Evolutionary conservation across 2,888 invertebrate genomes (phyloP).

Genomic region (Lepeophtheirus nordmannii): DNA sequence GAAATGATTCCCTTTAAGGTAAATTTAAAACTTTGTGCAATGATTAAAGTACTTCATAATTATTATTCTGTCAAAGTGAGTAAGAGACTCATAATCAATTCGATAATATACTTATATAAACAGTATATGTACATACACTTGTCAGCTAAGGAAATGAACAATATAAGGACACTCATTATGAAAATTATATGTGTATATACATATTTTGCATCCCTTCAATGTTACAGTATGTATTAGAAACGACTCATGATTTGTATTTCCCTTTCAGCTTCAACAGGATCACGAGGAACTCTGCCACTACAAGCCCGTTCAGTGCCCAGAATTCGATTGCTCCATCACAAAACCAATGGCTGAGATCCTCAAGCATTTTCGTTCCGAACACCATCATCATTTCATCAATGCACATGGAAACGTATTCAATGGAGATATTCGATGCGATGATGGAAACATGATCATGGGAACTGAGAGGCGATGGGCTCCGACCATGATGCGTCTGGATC

Average conservation of each 20-base stretch:
- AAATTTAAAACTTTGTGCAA: background rate
- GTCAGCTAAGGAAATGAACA: background rate
- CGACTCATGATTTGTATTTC: background rate
- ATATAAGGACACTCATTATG: background rate
- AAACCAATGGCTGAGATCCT: conserved; percentile 13
- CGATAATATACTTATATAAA: no score
- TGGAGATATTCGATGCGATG: conserved; percentile 21
- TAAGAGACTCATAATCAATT: no score
- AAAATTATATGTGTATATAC: no score
- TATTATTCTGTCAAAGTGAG: background rate
- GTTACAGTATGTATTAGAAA: no score
- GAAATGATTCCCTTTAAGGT: conserved; percentile 13
- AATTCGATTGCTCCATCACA: conserved; percentile 13
- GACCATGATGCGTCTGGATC: conserved; percentile 15
- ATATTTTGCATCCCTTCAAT: no score
- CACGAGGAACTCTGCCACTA: conserved; percentile 16
- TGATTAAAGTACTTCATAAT: no score
- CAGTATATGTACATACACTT: no score
- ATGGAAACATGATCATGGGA: conserved; percentile 19
- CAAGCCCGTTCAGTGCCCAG: conserved; percentile 22
- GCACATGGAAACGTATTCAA: conserved; percentile 20
- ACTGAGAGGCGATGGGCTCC: conserved; percentile 17
- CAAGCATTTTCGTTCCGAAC: conserved; percentile 15
- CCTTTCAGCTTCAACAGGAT: conserved; percentile 9
- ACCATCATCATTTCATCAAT: conserved; percentile 19